Evolutionary conservation across 1,140 invertebrate genomes (phyloP).

Genomic region (Drosophila malerkotliana): DNA sequence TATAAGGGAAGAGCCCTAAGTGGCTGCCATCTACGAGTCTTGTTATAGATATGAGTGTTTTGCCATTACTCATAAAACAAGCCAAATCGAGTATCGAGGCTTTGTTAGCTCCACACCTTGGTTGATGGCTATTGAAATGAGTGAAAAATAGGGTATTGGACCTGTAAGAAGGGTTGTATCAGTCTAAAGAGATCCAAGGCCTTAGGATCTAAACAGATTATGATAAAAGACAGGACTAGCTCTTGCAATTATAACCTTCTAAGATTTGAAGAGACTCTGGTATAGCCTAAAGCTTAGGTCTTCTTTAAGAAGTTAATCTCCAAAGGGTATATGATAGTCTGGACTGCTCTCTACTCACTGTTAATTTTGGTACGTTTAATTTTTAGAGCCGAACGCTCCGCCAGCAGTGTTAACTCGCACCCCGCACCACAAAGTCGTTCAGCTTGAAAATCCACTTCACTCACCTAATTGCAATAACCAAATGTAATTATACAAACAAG

Average conservation of each 20-base stretch:
- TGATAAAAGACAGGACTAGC: too few relatives aligned
- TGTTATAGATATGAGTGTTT: slow-evolving; percentile 45
- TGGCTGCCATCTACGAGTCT: slow-evolving; percentile 40
- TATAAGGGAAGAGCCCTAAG: slow-evolving; percentile 55
- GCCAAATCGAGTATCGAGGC: slow-evolving; percentile 22
- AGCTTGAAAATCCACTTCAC: slow-evolving; percentile 77
- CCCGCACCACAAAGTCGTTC: slow-evolving; percentile 57
- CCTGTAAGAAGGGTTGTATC: background rate
- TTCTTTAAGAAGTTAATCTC: background rate
- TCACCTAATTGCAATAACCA: slow-evolving; percentile 66
- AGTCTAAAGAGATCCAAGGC: too few relatives aligned
- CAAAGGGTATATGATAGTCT: background rate
- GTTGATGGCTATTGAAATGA: background rate
- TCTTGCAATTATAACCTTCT: too few relatives aligned
- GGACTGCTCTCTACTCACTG: background rate
- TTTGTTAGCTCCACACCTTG: slow-evolving; percentile 52
- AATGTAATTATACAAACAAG: slow-evolving; percentile 54
- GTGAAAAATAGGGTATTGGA: background rate
- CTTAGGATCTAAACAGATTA: too few relatives aligned
- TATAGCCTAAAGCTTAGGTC: background rate
- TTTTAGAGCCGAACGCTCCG: slow-evolving; percentile 67
- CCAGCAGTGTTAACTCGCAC: slow-evolving; percentile 20
- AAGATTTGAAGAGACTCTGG: too few relatives aligned
- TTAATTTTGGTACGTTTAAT: slow-evolving; percentile 57
- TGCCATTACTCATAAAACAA: slow-evolving; percentile 45